Conservation (phyloP, 2,113 vertebrate species). For the Phylloscopus trochiloides region DNA sequence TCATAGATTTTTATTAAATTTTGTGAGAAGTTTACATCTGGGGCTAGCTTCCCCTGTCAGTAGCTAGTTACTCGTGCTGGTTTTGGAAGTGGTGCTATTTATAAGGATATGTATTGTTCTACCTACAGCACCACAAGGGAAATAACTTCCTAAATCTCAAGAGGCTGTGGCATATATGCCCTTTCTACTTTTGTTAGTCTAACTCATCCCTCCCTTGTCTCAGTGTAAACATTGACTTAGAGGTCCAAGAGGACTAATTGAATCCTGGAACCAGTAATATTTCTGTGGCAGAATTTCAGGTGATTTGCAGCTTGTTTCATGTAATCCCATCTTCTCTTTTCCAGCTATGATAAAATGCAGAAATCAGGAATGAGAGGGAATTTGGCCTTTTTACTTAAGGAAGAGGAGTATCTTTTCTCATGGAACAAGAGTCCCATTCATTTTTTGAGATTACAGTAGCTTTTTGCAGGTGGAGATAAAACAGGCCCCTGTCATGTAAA, state of each 20-base stretch:
- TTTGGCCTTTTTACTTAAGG: neutral
- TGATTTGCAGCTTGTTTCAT: constrained; percentile 54
- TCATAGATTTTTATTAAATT: neutral
- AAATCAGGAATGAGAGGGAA: neutral
- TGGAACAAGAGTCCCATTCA: neutral
- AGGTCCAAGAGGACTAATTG: constrained; percentile 61
- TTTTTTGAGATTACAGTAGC: neutral
- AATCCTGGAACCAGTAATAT: constrained; percentile 58
- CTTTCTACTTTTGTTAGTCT: constrained; percentile 60
- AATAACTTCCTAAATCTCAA: constrained; percentile 53
- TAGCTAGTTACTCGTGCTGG: neutral
- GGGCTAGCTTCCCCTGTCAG: neutral
- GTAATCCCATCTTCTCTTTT: constrained; percentile 17
- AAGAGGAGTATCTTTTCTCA: neutral
- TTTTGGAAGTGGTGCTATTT: neutral
- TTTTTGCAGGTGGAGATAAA: neutral
- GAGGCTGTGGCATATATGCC: constrained; percentile 33
- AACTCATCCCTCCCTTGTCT: constrained; percentile 22
- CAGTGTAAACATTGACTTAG: constrained; percentile 65
- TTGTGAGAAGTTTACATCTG: neutral
- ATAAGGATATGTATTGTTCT: neutral
- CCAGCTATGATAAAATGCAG: constrained; percentile 14
- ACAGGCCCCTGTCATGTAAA: neutral
- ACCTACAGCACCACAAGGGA: constrained; percentile 31
- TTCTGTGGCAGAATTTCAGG: constrained; percentile 63